Conservation (phyloP, 2,888 invertebrate species). For the Epinotia demarniana region DNA sequence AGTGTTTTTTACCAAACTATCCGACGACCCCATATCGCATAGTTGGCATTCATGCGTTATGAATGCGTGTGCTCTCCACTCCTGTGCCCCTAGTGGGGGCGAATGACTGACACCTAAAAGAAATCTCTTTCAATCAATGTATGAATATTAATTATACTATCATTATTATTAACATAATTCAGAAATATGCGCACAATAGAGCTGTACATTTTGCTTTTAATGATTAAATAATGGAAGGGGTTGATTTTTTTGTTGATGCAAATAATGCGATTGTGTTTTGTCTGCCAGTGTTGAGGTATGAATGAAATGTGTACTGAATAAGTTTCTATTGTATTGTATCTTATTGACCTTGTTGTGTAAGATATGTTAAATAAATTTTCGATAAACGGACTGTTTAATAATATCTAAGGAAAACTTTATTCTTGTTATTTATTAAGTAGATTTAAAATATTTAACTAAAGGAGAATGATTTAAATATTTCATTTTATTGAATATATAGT, state of each 20-base stretch:
- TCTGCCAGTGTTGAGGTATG: conserved; percentile 32
- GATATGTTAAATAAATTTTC: not conserved
- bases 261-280: conserved; percentile 33
- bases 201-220: conserved; percentile 61
- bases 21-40: conserved; percentile 33
- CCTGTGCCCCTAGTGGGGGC: conserved; percentile 51
- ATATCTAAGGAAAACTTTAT: not conserved
- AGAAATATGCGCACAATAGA: conserved; percentile 56
- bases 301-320: conserved; percentile 32
- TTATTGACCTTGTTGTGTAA: conserved; percentile 3
- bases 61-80: conserved; percentile 45
- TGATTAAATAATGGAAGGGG: conserved; percentile 48
- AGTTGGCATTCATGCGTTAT: conserved; percentile 52
- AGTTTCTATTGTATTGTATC: conserved; percentile 23
- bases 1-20: not conserved
- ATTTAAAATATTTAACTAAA: too few species aligned
- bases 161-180: conserved; percentile 60
- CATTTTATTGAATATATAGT: too few species aligned
- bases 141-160: conserved; percentile 80
- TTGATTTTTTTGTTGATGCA: conserved; percentile 34
- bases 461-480: too few species aligned
- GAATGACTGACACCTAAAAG: conserved; percentile 78
- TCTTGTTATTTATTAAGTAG: not conserved
- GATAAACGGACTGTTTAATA: not conserved
- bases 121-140: conserved; percentile 62